Evolutionary conservation across 2,113 vertebrate species (phyloP).

Genomic region (Oryzias melastigma): DNA sequence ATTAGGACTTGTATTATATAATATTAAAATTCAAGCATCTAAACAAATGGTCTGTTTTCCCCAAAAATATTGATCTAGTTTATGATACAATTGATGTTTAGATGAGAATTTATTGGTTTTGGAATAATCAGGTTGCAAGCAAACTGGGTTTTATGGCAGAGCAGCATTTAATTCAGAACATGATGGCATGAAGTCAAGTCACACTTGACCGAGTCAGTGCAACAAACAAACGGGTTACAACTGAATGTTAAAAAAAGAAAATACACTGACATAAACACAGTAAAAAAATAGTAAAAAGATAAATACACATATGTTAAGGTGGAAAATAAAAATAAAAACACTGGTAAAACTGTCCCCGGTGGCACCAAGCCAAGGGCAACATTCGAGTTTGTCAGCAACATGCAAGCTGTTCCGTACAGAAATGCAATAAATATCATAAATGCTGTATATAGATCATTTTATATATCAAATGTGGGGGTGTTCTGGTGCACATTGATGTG

Average conservation of each 20-base stretch:
- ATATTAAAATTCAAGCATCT: too few relatives aligned
- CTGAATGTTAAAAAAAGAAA: slow-evolving; percentile 47
- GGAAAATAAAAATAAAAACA: slow-evolving; percentile 54
- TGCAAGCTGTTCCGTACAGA: slow-evolving; percentile 48
- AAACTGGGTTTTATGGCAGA: slow-evolving; percentile 48
- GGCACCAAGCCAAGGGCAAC: slow-evolving; percentile 62
- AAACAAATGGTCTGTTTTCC: too few relatives aligned
- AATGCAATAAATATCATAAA: slow-evolving; percentile 19
- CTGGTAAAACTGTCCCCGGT: slow-evolving; percentile 50
- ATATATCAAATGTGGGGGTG: slow-evolving; percentile 19
- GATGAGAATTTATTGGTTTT: too few relatives aligned
- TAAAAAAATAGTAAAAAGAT: slow-evolving; percentile 47
- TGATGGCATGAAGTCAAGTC: slow-evolving; percentile 31
- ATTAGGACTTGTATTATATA: too few relatives aligned
- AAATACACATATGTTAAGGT: slow-evolving; percentile 53
- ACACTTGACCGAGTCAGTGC: slow-evolving; percentile 47
- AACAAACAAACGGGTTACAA: slow-evolving; percentile 38
- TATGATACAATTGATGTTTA: too few relatives aligned
- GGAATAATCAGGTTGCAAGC: neutral
- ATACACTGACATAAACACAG: slow-evolving; percentile 50
- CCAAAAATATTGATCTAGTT: too few relatives aligned
- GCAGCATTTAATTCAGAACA: slow-evolving; percentile 61
- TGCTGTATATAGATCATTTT: slow-evolving; percentile 12
- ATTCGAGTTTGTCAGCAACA: slow-evolving; percentile 73
- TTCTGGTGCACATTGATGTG: neutral